A percentile compares a stretch with the other conserved stretches of the same genome.
Conservation (phyloP, 2,797 vertebrate species). For the Rhabdomys pumilio region DNA sequence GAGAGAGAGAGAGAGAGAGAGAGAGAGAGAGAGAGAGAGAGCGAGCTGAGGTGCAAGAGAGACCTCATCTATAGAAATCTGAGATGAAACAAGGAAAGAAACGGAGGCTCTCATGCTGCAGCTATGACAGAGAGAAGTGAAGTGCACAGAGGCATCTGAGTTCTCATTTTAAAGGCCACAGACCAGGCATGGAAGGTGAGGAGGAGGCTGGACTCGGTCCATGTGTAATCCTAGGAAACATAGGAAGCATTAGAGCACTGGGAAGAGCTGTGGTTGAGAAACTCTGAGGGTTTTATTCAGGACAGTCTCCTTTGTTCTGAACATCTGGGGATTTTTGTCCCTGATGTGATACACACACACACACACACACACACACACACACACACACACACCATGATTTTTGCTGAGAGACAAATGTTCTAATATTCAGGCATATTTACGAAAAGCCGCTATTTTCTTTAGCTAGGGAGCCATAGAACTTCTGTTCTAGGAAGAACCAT, state of each 20-base stretch:
- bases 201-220: fast-evolving
- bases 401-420: slow-evolving; percentile 31
- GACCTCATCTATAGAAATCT: neutral
- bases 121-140: neutral
- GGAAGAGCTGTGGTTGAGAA: neutral
- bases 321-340: neutral
- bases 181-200: neutral
- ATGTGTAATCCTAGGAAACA: fast-evolving
- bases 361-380: neutral
- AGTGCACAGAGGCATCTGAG: fast-evolving
- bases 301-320: neutral
- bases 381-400: neutral
- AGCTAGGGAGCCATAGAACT: neutral
- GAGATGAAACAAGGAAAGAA: neutral
- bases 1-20: no score
- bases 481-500: neutral
- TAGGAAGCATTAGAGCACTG: fast-evolving
- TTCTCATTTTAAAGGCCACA: neutral
- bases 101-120: fast-evolving
- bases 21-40: neutral
- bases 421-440: neutral
- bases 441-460: slow-evolving; percentile 50
- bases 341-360: neutral
- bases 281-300: neutral
- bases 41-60: neutral